phyloP scores from a whole-genome alignment of 2,797 vertebrate species.

The Echeneis naucrates region DNA sequence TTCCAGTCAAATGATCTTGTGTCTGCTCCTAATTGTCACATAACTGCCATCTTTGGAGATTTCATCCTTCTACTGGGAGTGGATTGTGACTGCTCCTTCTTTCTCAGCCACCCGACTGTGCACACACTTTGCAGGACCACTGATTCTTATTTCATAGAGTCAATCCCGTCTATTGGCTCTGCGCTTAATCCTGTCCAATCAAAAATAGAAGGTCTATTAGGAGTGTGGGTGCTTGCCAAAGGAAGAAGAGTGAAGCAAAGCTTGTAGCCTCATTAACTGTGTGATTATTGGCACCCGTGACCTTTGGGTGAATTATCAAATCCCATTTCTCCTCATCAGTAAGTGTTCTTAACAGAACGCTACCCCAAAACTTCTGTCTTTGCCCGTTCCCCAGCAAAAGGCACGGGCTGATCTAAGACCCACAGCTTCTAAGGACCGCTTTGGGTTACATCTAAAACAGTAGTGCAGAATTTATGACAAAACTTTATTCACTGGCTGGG shows the following conservation, averaged over 20 bases:
- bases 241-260: constrained; percentile 23
- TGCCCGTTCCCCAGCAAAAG: constrained; percentile 14
- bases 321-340: constrained; percentile 29
- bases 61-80: not conserved
- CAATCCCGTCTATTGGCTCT: not conserved
- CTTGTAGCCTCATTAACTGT: constrained; percentile 52
- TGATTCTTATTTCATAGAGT: too few species aligned
- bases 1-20: not conserved
- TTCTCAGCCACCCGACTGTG: not conserved
- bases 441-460: constrained; percentile 11
- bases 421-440: not conserved
- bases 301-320: constrained; percentile 38
- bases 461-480: not conserved
- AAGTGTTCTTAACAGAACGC: constrained; percentile 34
- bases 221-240: constrained; percentile 43
- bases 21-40: not conserved
- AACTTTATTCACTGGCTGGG: constrained; percentile 3
- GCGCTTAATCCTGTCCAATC: constrained; percentile 5
- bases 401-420: constrained; percentile 7
- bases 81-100: not conserved
- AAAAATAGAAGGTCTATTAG: constrained; percentile 13
- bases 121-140: not conserved
- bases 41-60: not conserved
- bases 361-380: constrained; percentile 27
- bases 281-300: constrained; percentile 45